These are phyloP conservation scores for Disparrhopalites patrizii DNA, from an alignment of 2,888 invertebrate genomes.

Conservation along the genomic window DNA sequence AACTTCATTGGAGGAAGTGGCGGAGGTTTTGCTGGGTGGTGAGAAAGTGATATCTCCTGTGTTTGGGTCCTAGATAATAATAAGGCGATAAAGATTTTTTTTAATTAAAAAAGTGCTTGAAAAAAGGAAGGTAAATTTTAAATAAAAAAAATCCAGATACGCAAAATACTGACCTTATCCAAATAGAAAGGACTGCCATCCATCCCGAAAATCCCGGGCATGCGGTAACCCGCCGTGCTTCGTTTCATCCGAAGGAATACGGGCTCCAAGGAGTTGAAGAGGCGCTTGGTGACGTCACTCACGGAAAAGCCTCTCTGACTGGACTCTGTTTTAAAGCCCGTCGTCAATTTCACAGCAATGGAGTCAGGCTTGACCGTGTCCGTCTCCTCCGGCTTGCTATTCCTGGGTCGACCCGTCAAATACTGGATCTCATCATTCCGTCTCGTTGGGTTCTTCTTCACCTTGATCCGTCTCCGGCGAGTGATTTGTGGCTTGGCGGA, in stretches of 20 bases:
- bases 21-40: conserved; percentile 30
- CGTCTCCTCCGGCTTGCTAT: conserved; percentile 27
- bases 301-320: conserved; percentile 14
- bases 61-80: conserved; percentile 34
- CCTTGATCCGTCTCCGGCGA: conserved; percentile 19
- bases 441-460: conserved; percentile 24
- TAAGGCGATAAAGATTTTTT: not conserved
- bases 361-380: conserved; percentile 27
- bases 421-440: conserved; percentile 20
- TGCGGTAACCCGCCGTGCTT: conserved; percentile 37
- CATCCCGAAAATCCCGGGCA: conserved; percentile 47
- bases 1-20: conserved; percentile 32
- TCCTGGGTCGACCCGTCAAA: conserved; percentile 25
- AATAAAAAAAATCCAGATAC: not conserved
- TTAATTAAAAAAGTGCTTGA: not conserved
- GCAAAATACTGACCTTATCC: conserved; percentile 45
- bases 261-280: conserved; percentile 28
- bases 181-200: conserved; percentile 43
- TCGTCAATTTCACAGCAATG: conserved; percentile 25
- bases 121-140: not conserved
- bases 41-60: conserved; percentile 44
- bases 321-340: conserved; percentile 30
- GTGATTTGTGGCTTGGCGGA: conserved; percentile 25
- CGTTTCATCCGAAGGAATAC: conserved; percentile 30
- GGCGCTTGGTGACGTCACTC: conserved; percentile 16